Evolutionary conservation across 2,888 invertebrate genomes (phyloP).

Genomic region (Lasioglossum leucozonium): DNA sequence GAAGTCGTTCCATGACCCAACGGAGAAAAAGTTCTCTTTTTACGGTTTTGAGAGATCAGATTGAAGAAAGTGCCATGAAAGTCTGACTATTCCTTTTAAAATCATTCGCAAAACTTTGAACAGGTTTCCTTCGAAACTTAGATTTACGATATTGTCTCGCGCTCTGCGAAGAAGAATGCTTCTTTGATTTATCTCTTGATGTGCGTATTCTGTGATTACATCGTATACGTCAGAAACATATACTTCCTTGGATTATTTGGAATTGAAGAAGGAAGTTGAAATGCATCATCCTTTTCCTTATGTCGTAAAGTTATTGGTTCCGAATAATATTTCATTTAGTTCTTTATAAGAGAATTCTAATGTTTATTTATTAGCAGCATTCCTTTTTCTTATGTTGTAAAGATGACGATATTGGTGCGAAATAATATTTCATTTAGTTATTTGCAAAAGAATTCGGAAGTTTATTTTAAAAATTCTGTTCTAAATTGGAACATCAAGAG

Average conservation of each 20-base stretch:
- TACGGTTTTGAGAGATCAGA: neutral
- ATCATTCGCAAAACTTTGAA: neutral
- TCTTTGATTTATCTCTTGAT: neutral
- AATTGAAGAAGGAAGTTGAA: neutral
- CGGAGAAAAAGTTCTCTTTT: neutral
- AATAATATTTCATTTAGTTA: too few species aligned
- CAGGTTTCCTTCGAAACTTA: neutral
- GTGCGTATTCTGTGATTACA: neutral
- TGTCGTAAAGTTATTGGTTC: too few species aligned
- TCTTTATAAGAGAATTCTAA: too few species aligned
- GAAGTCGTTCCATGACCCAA: neutral
- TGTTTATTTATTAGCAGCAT: too few species aligned
- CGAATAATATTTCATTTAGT: too few species aligned
- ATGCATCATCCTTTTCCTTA: too few species aligned
- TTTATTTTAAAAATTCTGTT: neutral
- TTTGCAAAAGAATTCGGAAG: neutral
- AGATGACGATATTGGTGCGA: too few species aligned
- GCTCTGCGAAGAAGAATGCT: neutral
- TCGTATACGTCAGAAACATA: neutral
- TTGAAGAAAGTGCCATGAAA: constrained; percentile 6
- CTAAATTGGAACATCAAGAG: neutral
- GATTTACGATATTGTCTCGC: neutral
- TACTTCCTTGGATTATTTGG: neutral
- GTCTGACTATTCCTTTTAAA: neutral
- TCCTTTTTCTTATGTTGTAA: too few species aligned